Base-by-base conservation (phyloP, 2,888 invertebrate species). In the Eueremaeus valkanovi region DNA sequence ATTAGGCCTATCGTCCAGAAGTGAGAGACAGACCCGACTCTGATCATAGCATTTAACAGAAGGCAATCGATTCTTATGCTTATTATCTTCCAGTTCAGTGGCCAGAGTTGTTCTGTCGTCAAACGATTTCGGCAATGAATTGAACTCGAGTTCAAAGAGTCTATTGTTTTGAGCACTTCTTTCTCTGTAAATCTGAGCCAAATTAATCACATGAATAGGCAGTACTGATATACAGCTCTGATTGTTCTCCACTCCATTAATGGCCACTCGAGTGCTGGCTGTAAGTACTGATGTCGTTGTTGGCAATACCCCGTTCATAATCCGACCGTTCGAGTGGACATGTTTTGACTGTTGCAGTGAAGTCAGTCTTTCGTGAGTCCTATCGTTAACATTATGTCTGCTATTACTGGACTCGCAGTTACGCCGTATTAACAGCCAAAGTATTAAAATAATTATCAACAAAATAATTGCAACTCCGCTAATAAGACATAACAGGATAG, bases 31-130 rank as follows among this genome's bases (percentile, higher is more conserved):
- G 0, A 95, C 92, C 80, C 95, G 85, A 9, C 93, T 94, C 84
- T 95, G 95, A 85, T 95, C 95, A 83, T 93, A 94, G 0, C 92
- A 90, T 84, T 93, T 93, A 78, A 94, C 93, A 82, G 94, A 94
- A 0, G 94, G 93, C 83, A 94, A 94, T 13, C 94, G 87, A 86
- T 95, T 94, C 86, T 94, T 95, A 78, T 89, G 88, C 18, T 90
- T 86, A 83, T 94, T 94, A 83, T 93, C 93, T 51, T 92, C 87
- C 0, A 90, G 87, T 81, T 94, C 93, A 0, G 93, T 93, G 13
- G 92, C 90, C 81, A 92, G 88, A 0, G 92, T 92, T 0, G 93
- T 93, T 27, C 94, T 87, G 83, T 94, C 94, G 61, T 90, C 89
- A 83, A 92, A 93, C 78, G 91, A 88, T 81, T 93, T 93, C 0